These are phyloP conservation scores for Pheosia gnoma DNA, from an alignment of 2,888 invertebrate species.

Conservation along the genomic window DNA sequence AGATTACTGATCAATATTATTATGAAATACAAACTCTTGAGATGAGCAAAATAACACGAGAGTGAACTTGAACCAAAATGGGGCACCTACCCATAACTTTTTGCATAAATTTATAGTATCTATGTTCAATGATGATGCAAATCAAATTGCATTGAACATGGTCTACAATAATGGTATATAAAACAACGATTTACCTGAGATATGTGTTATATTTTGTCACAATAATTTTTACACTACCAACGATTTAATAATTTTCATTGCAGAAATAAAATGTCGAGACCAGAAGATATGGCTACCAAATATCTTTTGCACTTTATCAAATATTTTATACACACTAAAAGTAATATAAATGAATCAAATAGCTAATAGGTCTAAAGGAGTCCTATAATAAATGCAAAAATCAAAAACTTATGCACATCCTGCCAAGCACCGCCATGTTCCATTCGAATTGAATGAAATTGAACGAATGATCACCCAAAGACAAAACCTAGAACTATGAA, in stretches of 20 bases:
- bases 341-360: slow-evolving; percentile 45
- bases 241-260: slow-evolving; percentile 80
- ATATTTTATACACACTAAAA: slow-evolving; percentile 44
- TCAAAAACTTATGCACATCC: slow-evolving; percentile 79
- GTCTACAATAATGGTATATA: slow-evolving; percentile 34
- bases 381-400: slow-evolving; percentile 68
- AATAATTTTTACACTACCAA: slow-evolving; percentile 83
- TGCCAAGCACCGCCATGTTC: slow-evolving; percentile 82
- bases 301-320: slow-evolving; percentile 44
- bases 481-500: background rate
- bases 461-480: slow-evolving; percentile 34
- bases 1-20: slow-evolving; percentile 3
- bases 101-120: slow-evolving; percentile 28
- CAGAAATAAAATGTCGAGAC: slow-evolving; percentile 62
- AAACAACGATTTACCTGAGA: slow-evolving; percentile 75
- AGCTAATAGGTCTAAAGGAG: slow-evolving; percentile 54
- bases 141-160: slow-evolving; percentile 19
- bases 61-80: slow-evolving; percentile 73
- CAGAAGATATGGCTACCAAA: slow-evolving; percentile 40
- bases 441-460: slow-evolving; percentile 60
- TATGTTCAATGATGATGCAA: slow-evolving; percentile 3
- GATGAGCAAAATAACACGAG: slow-evolving; percentile 60
- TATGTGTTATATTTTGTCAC: slow-evolving; percentile 76
- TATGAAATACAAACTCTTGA: slow-evolving; percentile 21
- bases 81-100: slow-evolving; percentile 59